Evolutionary conservation across 2,888 invertebrate genomes (phyloP), one percentile per base, ranked within the genome.

Genomic region (Drosophila birchii): DNA sequence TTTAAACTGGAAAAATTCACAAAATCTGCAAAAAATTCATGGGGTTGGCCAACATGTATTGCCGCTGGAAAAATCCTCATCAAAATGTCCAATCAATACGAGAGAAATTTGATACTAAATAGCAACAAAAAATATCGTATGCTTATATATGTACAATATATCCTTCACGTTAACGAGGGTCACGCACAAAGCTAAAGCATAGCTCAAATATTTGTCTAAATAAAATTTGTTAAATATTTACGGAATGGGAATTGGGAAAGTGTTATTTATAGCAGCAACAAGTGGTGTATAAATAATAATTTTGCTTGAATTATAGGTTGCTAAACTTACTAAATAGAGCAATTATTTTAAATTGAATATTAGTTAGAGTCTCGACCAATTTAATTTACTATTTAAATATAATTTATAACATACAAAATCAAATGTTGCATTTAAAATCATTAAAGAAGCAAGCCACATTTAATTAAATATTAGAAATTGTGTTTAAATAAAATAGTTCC

Each of bases 131-230:
- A 75, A 75, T 62, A 76, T 76, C 56, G 73, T 71, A 75, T 64
- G 20, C 47, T 67, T 51, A 29, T 44, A n/a, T n/a, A n/a, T 26
- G 66, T 56, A 26, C 26, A 29, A 29, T 29, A 39, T 47, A 41
- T 67, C 56, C 54, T 75, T 69, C 54, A 11, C 41, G 54, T 76
- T 81, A 79, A 84, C 67, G 68, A 76, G 79, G 79, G 78, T 82
- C 71, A 47, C 36, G 61, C 41, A 23, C 47, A 38, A 68, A 72
- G 72, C 62, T 41, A 18, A 47, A 23, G n/a, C 29, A 69, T 71
- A 54, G 44, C 41, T 59, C 49, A 67, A 34, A 76, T 78, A 78
- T 79, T 80, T 85, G 76, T 76, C 60, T 74, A 32, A 75, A 73
- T 64, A 75, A 71, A 74, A 80, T 76, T 72, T 70, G 72, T 59